Evolutionary conservation across 64 coral and sea anemone genomes (phyloP), one percentile per base, ranked within the genome.

Genomic region (Pachyseris speciosa): DNA sequence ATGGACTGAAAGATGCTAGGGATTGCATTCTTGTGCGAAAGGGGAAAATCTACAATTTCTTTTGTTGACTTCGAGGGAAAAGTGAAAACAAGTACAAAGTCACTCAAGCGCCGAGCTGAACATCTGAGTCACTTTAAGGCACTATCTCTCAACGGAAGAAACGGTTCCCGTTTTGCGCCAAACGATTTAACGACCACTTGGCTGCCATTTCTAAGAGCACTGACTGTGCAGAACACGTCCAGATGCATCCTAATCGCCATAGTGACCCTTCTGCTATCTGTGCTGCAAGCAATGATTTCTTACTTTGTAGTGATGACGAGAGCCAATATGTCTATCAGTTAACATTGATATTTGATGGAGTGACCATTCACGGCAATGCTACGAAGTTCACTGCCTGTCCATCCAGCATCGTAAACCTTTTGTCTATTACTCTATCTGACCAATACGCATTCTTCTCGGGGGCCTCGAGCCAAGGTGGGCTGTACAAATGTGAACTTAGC

Each of bases 371-470:
- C 2, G 70, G 42, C 70, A 74, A 74, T 74, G 70, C 25, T 44
- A 51, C 44, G 1, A 71, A 71, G 69, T 86, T 49, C 64, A 69
- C 66, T 50, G 61, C 60, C 37, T 86, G 69, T 86, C 66, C 64
- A 53, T 31, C 84, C 64, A 73, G 48, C 17, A 87, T 87, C 37
- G 45, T 87, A 36, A 74, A 75, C 67, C 44, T 73, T 88, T 74
- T 74, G 51, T 88, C 68, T 74, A 88, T 88, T 60, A 88, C 85
- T 26, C 85, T 61, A 88, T 47, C 76, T 75, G 69, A 88, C 34
- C 86, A 88, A 75, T 88, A 71, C 48, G 36, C 76, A 57, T 78
- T 78, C 33, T 89, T 89, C 59, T 64, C 53, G 78, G 72, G 55
- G 78, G 71, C 71, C 59, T 77, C 43, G 20, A 38, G 32, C 67